Conservation (phyloP, 2,113 vertebrate species). For the Myrmecophaga tridactyla region DNA sequence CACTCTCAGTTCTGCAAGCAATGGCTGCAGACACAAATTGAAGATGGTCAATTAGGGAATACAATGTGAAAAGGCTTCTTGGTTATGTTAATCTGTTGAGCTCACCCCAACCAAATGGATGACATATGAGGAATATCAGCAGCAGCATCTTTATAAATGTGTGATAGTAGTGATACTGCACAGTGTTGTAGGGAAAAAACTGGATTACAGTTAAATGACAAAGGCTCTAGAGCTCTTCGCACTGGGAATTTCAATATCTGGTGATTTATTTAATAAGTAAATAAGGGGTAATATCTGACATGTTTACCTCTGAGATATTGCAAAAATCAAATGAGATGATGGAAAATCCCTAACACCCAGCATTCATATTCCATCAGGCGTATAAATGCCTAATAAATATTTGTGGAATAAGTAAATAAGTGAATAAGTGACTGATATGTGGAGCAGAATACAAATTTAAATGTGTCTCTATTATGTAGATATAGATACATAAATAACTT, state of each 20-base stretch:
- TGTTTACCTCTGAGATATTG: not conserved
- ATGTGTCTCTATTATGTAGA: not conserved
- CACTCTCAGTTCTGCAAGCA: not conserved
- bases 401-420: not conserved
- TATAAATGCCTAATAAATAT: not conserved
- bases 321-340: not conserved
- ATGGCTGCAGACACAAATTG: not conserved
- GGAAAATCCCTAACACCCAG: not conserved
- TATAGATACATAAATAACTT: not conserved
- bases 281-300: not conserved
- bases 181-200: not conserved
- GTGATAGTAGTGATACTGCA: not conserved
- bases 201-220: not conserved
- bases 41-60: not conserved
- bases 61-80: not conserved
- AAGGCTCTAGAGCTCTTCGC: not conserved
- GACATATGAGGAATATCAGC: not conserved
- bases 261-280: not conserved
- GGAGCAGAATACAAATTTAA: not conserved
- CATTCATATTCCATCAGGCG: not conserved
- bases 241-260: not conserved
- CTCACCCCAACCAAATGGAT: not conserved
- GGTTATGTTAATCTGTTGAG: not conserved
- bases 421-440: not conserved
- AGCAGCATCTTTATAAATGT: not conserved